A percentile compares a stretch with the other conserved stretches of the same genome.
phyloP scores from a whole-genome alignment of 92 coral and sea anemone species.

The Parazoanthus darwini region DNA sequence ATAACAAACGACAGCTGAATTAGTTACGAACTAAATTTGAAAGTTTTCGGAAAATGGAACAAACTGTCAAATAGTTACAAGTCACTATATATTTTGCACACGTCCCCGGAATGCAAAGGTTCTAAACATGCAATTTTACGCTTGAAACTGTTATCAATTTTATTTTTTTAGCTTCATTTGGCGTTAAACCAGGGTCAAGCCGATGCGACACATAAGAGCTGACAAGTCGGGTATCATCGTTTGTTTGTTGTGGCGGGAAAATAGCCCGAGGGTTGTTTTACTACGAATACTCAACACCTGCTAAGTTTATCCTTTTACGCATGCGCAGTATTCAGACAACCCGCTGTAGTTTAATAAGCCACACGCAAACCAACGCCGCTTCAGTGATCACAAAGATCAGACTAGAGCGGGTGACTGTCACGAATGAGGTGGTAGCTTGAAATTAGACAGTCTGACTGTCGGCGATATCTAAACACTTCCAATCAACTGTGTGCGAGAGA shows the following conservation, averaged over 20 bases:
- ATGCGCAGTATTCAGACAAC: constrained; percentile 31
- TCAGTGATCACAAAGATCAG: constrained; percentile 35
- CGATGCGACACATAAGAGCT: background rate
- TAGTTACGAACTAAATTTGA: background rate
- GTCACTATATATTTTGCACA: background rate
- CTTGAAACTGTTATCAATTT: background rate
- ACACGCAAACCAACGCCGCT: constrained; percentile 48
- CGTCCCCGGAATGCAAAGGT: background rate
- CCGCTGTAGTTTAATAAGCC: constrained; percentile 46
- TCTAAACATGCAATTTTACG: background rate
- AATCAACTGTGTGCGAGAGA: background rate
- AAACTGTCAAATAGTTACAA: background rate
- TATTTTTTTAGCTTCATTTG: background rate
- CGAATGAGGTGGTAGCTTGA: background rate
- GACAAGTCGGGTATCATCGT: background rate
- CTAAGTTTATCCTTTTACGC: background rate
- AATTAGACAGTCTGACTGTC: background rate
- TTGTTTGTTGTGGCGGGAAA: constrained; percentile 19
- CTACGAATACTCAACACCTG: constrained; percentile 23
- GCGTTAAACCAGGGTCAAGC: background rate
- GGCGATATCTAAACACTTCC: background rate
- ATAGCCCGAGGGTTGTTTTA: constrained; percentile 43
- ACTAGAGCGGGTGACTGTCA: constrained; percentile 23
- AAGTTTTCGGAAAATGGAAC: background rate
- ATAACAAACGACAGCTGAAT: background rate